Conservation (phyloP, 1,140 invertebrate species). For the fruit fly (Drosophila melanogaster) region Release_6_plus_ISO1_MT NT_037436.4:18675501-18676000, state of each 20-base stretch:
- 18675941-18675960: slow-evolving; percentile 41
- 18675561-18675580: too few species aligned
- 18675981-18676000: not conserved
- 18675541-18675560: too few species aligned
- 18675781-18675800: slow-evolving; percentile 13
- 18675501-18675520: not conserved
- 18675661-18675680: slow-evolving; percentile 4
- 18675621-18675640: not conserved
- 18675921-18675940: slow-evolving; percentile 15
- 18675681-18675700: slow-evolving; percentile 22
- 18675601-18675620: too few species aligned
- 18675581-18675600: too few species aligned
- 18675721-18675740: not conserved
- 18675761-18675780: not conserved
- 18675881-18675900: slow-evolving; percentile 33
- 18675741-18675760: not conserved
- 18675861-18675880: slow-evolving; percentile 28
- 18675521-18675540: too few species aligned
- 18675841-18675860: slow-evolving; percentile 9
- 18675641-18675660: not conserved
- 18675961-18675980: slow-evolving; percentile 18
- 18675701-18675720: slow-evolving; percentile 20
- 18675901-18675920: slow-evolving; percentile 1
- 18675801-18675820: slow-evolving; percentile 14
- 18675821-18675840: slow-evolving; percentile 20